Percentiles rank a stretch among this genome's conserved stretches.
Evolutionary conservation across 1,140 invertebrate species (phyloP).

Genomic region (Drosophila subobscura): DNA sequence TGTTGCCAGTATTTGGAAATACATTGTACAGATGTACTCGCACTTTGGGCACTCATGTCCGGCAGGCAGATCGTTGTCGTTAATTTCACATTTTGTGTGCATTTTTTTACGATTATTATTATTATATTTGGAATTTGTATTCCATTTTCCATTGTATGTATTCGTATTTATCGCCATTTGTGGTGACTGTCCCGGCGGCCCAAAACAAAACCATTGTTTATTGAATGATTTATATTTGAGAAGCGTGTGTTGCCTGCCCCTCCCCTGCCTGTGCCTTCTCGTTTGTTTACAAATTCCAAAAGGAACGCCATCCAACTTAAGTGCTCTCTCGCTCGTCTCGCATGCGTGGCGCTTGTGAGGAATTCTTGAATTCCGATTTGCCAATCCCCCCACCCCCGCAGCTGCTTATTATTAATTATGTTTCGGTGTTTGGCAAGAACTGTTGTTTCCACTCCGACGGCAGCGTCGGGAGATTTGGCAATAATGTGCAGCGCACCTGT

Average conservation of each 20-base stretch:
- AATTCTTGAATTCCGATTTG: constrained; percentile 25
- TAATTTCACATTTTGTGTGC: constrained; percentile 28
- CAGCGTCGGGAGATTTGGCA: not conserved
- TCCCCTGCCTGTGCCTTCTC: constrained; percentile 16
- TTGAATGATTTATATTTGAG: constrained; percentile 33
- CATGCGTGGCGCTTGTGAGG: constrained; percentile 23
- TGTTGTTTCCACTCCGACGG: constrained; percentile 17
- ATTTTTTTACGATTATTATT: constrained; percentile 42
- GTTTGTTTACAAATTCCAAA: constrained; percentile 35
- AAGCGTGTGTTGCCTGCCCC: constrained; percentile 9
- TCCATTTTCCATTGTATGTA: constrained; percentile 9
- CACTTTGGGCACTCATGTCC: constrained; percentile 51
- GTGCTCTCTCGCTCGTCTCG: constrained; percentile 33
- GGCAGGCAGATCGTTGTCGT: constrained; percentile 54
- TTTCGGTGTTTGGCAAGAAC: constrained; percentile 31
- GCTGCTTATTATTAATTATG: constrained; percentile 37
- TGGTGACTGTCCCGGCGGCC: too few species aligned
- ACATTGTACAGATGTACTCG: too few species aligned
- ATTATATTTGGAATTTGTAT: constrained; percentile 30
- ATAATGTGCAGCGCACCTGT: too few species aligned
- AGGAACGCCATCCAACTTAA: not conserved
- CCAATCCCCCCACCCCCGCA: not conserved
- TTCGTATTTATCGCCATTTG: not conserved
- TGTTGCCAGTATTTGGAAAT: constrained; percentile 16
- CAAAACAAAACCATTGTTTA: constrained; percentile 21